Evolutionary conservation across 2,113 vertebrate species (phyloP).

Genomic region (Capra hircus): DNA sequence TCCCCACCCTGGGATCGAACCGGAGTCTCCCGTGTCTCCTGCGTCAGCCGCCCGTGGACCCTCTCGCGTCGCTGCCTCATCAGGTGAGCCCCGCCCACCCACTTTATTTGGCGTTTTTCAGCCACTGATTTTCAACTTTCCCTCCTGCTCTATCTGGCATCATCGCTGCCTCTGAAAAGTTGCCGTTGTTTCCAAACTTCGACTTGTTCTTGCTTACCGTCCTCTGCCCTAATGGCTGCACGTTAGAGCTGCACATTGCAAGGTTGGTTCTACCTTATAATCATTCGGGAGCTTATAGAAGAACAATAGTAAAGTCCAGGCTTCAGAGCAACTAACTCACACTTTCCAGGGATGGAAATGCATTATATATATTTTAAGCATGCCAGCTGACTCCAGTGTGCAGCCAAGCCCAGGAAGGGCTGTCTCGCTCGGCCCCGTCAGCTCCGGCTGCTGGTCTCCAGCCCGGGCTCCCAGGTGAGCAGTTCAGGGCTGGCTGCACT

Average conservation of each 20-base stretch:
- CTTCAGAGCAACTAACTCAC: neutral
- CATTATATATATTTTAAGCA: neutral
- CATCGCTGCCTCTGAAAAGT: neutral
- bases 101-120: neutral
- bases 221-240: neutral
- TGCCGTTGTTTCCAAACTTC: neutral
- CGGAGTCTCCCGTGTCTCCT: neutral
- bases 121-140: neutral
- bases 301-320: neutral
- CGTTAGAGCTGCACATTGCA: neutral
- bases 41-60: neutral
- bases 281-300: neutral
- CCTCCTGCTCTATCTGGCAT: neutral
- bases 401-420: neutral
- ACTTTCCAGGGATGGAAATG: neutral
- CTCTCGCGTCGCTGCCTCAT: neutral
- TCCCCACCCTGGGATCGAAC: neutral
- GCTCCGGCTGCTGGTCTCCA: neutral
- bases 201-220: neutral
- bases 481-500: neutral
- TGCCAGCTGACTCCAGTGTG: neutral
- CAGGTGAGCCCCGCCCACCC: neutral
- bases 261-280: neutral
- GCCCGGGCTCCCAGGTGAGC: neutral
- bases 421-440: neutral